phyloP scores from a whole-genome alignment of 2,797 vertebrate genomes.

The Silurus aristotelis region DNA sequence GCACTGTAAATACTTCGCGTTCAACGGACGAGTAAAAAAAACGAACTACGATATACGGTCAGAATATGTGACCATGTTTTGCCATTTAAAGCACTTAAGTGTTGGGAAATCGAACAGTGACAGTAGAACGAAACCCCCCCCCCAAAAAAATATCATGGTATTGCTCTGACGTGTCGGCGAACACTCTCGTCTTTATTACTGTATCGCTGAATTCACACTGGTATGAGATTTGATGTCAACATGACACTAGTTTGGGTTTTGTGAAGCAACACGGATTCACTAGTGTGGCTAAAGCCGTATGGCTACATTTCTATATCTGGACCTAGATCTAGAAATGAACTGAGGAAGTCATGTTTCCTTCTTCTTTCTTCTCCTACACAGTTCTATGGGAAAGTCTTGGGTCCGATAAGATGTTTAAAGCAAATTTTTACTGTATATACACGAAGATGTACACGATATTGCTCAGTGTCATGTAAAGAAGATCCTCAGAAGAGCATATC shows the following conservation, averaged over 20 bases:
- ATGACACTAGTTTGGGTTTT: not conserved
- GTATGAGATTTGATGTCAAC: not conserved
- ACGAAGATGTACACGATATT: too few relatives aligned
- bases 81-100: conserved; percentile 18
- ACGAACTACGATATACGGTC: not conserved
- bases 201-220: not conserved
- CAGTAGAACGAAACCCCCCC: not conserved
- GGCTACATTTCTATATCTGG: not conserved
- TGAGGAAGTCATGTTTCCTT: not conserved
- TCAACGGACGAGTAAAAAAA: not conserved
- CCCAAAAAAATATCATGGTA: not conserved
- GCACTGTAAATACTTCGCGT: not conserved
- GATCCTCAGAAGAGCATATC: too few relatives aligned
- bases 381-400: conserved; percentile 2
- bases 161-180: not conserved
- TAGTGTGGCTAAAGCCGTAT: not conserved
- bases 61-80: not conserved
- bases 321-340: not conserved
- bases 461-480: too few relatives aligned
- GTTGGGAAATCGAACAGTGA: not conserved
- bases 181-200: not conserved
- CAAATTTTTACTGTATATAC: too few relatives aligned
- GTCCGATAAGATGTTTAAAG: not conserved
- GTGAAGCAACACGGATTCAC: not conserved
- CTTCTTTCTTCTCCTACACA: not conserved